Conservation (phyloP, 2,797 vertebrate species). For the Columba guinea region DNA sequence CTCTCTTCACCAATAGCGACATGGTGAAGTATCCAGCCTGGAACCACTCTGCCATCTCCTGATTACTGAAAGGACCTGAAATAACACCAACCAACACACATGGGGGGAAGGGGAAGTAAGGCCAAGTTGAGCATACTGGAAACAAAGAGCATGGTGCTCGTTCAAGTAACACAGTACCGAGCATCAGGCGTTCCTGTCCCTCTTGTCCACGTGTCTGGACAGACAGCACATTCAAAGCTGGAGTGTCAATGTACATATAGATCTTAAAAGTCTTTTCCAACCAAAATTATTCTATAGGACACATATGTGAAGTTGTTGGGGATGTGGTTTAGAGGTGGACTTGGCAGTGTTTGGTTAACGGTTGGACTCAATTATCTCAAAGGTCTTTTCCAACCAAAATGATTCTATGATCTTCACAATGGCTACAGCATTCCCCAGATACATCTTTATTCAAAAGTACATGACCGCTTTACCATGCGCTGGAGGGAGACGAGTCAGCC, state of each 20-base stretch:
- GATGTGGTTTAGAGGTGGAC: no score
- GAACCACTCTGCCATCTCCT: constrained; percentile 99
- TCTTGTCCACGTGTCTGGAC: background rate
- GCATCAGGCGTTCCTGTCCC: fast-evolving
- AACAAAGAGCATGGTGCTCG: background rate
- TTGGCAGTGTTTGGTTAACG: no score
- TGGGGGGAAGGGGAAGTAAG: background rate
- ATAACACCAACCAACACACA: constrained; percentile 33
- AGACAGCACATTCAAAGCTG: background rate
- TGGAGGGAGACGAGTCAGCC: background rate
- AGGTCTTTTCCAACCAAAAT: no score
- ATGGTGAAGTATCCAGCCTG: constrained; percentile 99
- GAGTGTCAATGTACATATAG: background rate
- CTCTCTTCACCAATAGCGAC: constrained; percentile 95
- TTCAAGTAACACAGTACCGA: background rate
- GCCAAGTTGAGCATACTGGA: background rate
- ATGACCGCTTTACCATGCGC: background rate
- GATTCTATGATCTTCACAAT: background rate
- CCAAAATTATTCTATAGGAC: no score
- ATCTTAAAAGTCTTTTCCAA: no score
- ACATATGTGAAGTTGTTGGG: no score
- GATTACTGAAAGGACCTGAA: constrained; percentile 96
- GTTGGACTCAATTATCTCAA: no score
- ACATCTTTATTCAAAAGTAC: fast-evolving
- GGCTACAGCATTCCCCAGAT: background rate